Base-by-base conservation (phyloP, 2,888 invertebrate genomes). In the Anthophora plumipes region DNA sequence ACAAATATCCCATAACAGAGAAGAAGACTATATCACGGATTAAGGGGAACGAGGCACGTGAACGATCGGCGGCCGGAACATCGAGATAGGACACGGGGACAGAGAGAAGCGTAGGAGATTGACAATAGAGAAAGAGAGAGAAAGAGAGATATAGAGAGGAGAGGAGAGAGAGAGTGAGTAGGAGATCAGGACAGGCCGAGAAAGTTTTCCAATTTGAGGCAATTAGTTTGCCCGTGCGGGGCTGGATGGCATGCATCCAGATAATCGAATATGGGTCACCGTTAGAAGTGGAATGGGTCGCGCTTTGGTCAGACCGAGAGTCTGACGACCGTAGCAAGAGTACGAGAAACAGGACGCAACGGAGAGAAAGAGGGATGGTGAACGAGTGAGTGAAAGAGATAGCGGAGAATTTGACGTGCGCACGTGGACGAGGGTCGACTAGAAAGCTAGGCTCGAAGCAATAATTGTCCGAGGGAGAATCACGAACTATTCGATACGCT, bases 181-280 rank as follows among this genome's bases (percentile, higher is more conserved):
- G 14, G 63, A 60, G 77, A 74, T 59, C 68, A 64, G 80, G 71
- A 68, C 67, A 79, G 78, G 71, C 76, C 67, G 85, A 80, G 87
- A 90, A 90, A 90, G 89, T 90, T 90, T 90, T 90, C 89, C 89
- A 90, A 90, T 90, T 90, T 89, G 86, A 90, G 85, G 89, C 90
- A 90, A 90, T 90, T 90, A 90, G 90, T 87, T 86, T 86, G 85
- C 80, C 55, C 77, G 76, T 68, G 80, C 83, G 77, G 76, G 60
- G 66, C 72, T 79, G 86, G 86, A 87, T 85, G 85, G 87, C 86
- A 87, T 88, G 88, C 88, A 81, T 88, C 88, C 83, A 85, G 88
- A 88, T 88, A 88, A 88, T 88, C 88, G 88, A 88, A 88, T 88
- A 88, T 87, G 82, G 87, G 87, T 84, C 87, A 87, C 76, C 84